Conservation (phyloP, 2,888 invertebrate genomes). For the Phanerotoma sp. region DNA sequence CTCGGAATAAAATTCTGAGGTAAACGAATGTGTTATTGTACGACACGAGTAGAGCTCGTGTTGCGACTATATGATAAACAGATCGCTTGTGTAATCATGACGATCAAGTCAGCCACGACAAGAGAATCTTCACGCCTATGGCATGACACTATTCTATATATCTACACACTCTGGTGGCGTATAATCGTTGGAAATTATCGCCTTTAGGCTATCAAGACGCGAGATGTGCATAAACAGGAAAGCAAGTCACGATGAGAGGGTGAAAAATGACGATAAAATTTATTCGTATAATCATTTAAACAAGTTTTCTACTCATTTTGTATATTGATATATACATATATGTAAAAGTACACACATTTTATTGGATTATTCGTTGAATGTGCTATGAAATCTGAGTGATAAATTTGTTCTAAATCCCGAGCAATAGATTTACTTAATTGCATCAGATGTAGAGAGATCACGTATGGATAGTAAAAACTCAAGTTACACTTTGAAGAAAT, state of each 20-base stretch:
- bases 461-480: no score
- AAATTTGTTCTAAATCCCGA: conserved; percentile 23
- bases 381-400: background rate
- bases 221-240: background rate
- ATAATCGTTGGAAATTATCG: no score
- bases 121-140: background rate
- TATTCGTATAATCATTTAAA: no score
- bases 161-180: background rate
- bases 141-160: background rate
- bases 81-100: conserved; percentile 5
- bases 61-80: background rate
- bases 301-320: no score
- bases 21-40: no score
- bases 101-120: background rate
- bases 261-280: background rate
- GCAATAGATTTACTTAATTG: conserved; percentile 30
- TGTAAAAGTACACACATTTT: no score
- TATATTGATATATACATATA: no score
- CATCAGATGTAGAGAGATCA: conserved; percentile 22
- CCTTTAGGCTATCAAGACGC: no score
- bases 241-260: conserved; percentile 5
- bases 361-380: background rate
- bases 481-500: no score
- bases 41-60: background rate
- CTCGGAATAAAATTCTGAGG: no score